Evolutionary conservation across 2,113 vertebrate species (phyloP).

Genomic region (Oceanodroma tethys): DNA sequence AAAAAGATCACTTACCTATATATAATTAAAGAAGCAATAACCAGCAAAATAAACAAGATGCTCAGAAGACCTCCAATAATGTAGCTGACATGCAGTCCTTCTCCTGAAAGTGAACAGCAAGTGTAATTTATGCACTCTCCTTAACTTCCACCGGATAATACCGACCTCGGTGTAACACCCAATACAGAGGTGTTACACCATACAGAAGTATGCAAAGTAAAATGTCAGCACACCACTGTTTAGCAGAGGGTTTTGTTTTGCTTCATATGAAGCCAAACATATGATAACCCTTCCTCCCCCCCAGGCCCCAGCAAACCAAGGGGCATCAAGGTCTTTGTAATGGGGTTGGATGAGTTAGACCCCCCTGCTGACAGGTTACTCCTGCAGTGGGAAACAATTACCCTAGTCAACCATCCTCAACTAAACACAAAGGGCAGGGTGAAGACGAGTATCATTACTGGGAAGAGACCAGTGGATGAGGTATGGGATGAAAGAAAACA

Average conservation of each 20-base stretch:
- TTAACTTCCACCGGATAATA: neutral
- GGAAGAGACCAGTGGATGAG: neutral
- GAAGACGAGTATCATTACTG: neutral
- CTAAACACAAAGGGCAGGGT: neutral
- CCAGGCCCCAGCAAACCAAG: neutral
- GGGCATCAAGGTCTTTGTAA: neutral
- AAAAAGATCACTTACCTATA: slow-evolving; percentile 81
- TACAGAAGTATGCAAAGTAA: neutral
- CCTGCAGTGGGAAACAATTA: neutral
- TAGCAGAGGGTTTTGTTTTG: neutral
- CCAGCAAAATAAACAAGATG: slow-evolving; percentile 87
- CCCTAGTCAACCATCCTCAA: neutral
- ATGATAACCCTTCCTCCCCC: neutral
- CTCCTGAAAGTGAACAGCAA: slow-evolving; percentile 74
- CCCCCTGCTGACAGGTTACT: neutral
- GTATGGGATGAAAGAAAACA: neutral
- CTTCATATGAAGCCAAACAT: neutral
- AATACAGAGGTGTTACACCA: neutral
- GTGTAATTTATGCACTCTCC: neutral
- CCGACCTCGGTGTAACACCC: neutral
- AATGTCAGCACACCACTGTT: neutral
- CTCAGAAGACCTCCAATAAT: slow-evolving; percentile 90
- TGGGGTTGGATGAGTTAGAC: neutral
- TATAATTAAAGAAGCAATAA: slow-evolving; percentile 88
- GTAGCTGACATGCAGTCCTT: slow-evolving; percentile 92